Base-by-base conservation (phyloP, 2,888 invertebrate species). In the Acronicta leporina region DNA sequence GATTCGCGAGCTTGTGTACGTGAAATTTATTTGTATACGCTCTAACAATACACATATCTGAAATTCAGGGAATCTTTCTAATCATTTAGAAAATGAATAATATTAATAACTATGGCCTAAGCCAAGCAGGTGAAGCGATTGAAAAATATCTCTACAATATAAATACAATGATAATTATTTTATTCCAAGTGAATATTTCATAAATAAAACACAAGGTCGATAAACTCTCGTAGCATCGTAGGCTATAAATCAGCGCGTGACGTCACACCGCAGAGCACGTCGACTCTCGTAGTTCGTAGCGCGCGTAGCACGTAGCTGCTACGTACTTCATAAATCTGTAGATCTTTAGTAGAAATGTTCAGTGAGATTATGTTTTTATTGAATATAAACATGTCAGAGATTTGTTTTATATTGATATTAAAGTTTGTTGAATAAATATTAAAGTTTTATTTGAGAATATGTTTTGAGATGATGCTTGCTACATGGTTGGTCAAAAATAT, bases 221-320 rank as follows among this genome's bases (percentile, higher is more conserved):
- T 80, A 80, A 80, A 80, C 83, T 75, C 72, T 75, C 70, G 77
- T 74, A 77, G 79, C 72, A 59, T 59, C 69, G 79, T 82, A 81
- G 80, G 77, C 80, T 66, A 79, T 86, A 87, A 86, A 87, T 86
- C 85, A 82, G 79, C 67, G 68, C 65, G 76, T 86, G 87, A 84
- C 81, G 82, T 84, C 84, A 80, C 62, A 68, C 72, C 67, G 75
- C 79, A 77, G 75, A 79, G 78, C 68, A 55, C 66, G 66, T 61
- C 63, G 60, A 55, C 63, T 46, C n/a, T n/a, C n/a, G n/a, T n/a
- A n/a, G 58, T 44, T 53, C 58, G 80, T 80, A 79, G 78, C 75
- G 69, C 59, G 69, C 71, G 64, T 77, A 80, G 78, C 82, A 63
- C 72, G 75, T 77, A 75, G 66, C 59, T 58, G 63, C 55, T 65